Base-by-base conservation (phyloP, 2,888 invertebrate species). In the Orthonevra nobilis region DNA sequence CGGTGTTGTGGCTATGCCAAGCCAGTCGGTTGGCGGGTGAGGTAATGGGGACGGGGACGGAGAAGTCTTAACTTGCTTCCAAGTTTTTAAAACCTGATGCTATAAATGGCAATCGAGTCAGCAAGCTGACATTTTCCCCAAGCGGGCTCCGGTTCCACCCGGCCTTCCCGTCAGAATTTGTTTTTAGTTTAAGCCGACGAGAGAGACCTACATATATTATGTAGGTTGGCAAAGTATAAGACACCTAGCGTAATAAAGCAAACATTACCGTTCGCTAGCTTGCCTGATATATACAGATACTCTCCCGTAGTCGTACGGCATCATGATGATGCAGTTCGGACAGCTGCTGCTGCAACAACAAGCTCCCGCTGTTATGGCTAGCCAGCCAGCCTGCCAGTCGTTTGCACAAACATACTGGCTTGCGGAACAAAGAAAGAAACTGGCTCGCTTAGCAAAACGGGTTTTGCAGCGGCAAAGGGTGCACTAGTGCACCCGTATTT, bases 181-280 rank as follows among this genome's bases (percentile, higher is more conserved):
- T 54, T 72, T 77, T 66, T 44, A 52, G 14, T 52, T 48, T 60
- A 30, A 52, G 70, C 54, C 42, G 42, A 48, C n/a, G n/a, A n/a
- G n/a, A n/a, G n/a, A 50, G 42, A 44, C 63, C 54, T 56, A 56
- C 32, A 66, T 56, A 46, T 40, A 48, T n/a, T 34, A 66, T 54
- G 60, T 66, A 73, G 66, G 73, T 79, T 73, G 79, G 54, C 60
- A 32, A 69, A 19, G 54, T 56, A 69, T 69, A 61, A 69, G 61
- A 63, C 61, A 79, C 34, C 61, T 46, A 72, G 48, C 61, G 66
- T 79, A 66, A 56, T 79, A 73, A 79, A 68, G 68, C 73, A 79
- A 79, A 73, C 79, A 73, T 73, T 79, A 73, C 79, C 66, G 79
- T 79, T 77, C 46, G 60, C 30, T 48, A 28, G 36, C 26, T 23